Evolutionary conservation across 1,140 invertebrate species (phyloP).

Genomic region (Glossosoma conforme): DNA sequence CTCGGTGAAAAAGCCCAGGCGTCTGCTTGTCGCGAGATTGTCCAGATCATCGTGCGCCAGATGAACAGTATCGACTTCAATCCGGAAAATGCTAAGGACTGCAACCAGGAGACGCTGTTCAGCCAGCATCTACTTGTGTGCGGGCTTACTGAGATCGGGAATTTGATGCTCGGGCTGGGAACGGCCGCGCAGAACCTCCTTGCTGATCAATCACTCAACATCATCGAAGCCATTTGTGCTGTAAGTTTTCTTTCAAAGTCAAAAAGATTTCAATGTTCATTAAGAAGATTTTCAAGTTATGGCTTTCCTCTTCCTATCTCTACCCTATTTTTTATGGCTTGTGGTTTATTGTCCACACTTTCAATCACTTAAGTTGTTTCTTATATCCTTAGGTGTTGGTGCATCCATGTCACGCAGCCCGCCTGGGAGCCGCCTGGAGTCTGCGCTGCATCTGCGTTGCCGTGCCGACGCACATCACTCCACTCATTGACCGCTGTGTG

Average conservation of each 20-base stretch:
- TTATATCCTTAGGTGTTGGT: constrained; percentile 64
- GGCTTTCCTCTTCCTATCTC: constrained; percentile 31
- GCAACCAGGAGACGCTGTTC: constrained; percentile 82
- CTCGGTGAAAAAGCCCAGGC: constrained; percentile 95
- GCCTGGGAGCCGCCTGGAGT: constrained; percentile 92
- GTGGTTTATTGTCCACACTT: neutral
- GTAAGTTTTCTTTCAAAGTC: constrained; percentile 35
- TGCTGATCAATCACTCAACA: constrained; percentile 76
- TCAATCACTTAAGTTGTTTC: constrained; percentile 36
- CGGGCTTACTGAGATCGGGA: constrained; percentile 88
- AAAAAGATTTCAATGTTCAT: too few species aligned
- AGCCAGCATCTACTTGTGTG: constrained; percentile 93
- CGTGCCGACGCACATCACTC: constrained; percentile 89
- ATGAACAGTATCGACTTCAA: constrained; percentile 92
- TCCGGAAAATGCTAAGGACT: constrained; percentile 85
- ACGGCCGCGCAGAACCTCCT: constrained; percentile 88
- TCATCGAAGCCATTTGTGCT: constrained; percentile 54
- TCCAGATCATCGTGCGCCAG: constrained; percentile 86
- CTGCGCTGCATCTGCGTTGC: constrained; percentile 84
- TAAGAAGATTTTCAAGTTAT: constrained; percentile 35
- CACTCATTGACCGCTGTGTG: constrained; percentile 84
- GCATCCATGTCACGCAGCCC: constrained; percentile 88
- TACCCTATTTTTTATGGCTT: neutral
- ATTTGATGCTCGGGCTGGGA: constrained; percentile 78
- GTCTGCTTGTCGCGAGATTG: constrained; percentile 91